Evolutionary conservation across 2,113 vertebrate species (phyloP), one percentile per base, ranked within the genome.

Genomic region (Pantherophis guttatus): DNA sequence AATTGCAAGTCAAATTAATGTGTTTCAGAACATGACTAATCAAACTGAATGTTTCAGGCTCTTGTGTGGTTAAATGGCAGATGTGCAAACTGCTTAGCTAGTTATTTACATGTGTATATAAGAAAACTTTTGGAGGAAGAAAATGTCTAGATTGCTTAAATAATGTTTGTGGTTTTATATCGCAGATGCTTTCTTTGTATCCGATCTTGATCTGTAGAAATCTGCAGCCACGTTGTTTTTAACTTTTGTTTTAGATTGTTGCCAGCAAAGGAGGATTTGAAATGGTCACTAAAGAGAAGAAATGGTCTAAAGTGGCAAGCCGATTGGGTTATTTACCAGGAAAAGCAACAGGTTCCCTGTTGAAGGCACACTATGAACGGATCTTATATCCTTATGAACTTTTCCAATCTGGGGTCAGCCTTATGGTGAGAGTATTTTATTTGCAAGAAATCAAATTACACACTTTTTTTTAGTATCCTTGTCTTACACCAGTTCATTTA

Each of bases 301-400:
- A 98, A 24, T 99, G 99, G 99, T 99, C 99, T 85, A 99, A 98
- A 97, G 98, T 99, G 94, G 98, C 98, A 50, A 98, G 97, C 92
- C 98, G 99, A 4, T 98, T 99, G 97, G 99, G 99, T 90, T 99
- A 99, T 95, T 98, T 99, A n/a, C 96, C 98, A 1, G 99, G 99
- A 90, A 99, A 98, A 97, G 98, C 98, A 95, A 98, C 98, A 0
- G 98, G 99, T 1, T 99, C 99, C 0, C 96, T 99, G 90, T 97
- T 99, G 58, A 99, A 99, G 93, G 98, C 98, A 48, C 99, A 99
- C 95, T 99, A 99, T 88, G 99, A 99, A 95, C 97, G 98, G 94
- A 99, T 99, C 96, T 98, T 99, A 8, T 99, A 99, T 96, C 99
- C 99, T 0, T 99, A 99, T 3, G 99, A 99, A 90, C 98, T 99